Percentiles rank a stretch among this genome's conserved stretches.
Conservation (phyloP, 1,140 invertebrate genomes). For the Batillaria attramentaria region DNA sequence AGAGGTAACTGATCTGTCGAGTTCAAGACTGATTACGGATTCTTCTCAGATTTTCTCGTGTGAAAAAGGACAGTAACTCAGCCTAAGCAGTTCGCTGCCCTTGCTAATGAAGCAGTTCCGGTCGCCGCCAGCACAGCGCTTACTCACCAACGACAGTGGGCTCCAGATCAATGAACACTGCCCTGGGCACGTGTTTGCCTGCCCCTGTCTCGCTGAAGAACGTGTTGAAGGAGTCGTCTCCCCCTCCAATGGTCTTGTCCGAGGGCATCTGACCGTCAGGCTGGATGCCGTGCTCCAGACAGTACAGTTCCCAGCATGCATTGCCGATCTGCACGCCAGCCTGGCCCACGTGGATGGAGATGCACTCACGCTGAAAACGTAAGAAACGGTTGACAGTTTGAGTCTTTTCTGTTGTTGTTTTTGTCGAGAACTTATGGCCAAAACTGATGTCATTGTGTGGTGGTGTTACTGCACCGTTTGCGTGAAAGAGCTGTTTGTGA, state of each 20-base stretch:
- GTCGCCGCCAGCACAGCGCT: too few relatives aligned
- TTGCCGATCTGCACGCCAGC: conserved; percentile 85
- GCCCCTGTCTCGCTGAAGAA: conserved; percentile 90
- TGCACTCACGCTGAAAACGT: conserved; percentile 83
- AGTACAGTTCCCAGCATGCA: conserved; percentile 83
- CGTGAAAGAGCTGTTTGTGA: too few relatives aligned
- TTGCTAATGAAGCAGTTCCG: background rate
- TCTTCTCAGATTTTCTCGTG: too few relatives aligned
- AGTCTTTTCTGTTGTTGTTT: too few relatives aligned
- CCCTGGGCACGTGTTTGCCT: conserved; percentile 33
- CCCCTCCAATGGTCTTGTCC: conserved; percentile 71
- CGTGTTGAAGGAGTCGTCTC: conserved; percentile 90
- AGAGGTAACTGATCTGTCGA: too few relatives aligned
- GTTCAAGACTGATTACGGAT: too few relatives aligned
- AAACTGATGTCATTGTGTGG: too few relatives aligned
- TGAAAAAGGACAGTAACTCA: too few relatives aligned
- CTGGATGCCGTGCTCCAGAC: conserved; percentile 90
- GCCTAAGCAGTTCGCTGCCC: background rate
- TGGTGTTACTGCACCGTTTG: too few relatives aligned
- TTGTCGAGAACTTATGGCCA: too few relatives aligned
- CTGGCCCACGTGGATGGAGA: conserved; percentile 90
- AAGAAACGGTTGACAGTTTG: too few relatives aligned
- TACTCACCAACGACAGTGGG: conserved; percentile 24
- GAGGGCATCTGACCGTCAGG: conserved; percentile 80
- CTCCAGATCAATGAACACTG: conserved; percentile 28